Percentiles rank a stretch among this genome's conserved stretches.
Evolutionary conservation across 2,888 invertebrate genomes (phyloP).

Genomic region (Temnothorax ravouxi): DNA sequence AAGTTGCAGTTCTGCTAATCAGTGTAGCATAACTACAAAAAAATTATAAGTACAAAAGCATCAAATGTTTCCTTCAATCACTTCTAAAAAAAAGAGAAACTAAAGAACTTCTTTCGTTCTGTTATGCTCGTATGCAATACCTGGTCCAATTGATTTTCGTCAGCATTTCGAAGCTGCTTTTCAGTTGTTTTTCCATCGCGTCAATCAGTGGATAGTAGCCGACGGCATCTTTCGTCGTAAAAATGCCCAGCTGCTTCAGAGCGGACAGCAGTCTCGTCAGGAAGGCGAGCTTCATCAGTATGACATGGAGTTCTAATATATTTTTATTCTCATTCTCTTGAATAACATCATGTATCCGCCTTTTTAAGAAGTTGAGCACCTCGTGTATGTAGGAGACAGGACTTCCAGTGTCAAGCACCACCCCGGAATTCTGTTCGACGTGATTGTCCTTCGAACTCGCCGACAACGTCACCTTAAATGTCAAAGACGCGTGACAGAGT

Average conservation of each 20-base stretch:
- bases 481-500: conserved; percentile 30
- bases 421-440: neutral
- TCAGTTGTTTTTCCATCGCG: conserved; percentile 69
- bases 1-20: neutral
- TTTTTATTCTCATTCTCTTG: conserved; percentile 55
- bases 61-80: neutral
- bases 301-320: neutral
- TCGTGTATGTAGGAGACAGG: conserved; percentile 56
- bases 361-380: conserved; percentile 65
- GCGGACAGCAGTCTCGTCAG: conserved; percentile 77
- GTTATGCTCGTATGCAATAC: neutral
- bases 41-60: neutral
- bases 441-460: neutral
- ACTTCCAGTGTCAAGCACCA: neutral
- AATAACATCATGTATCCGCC: conserved; percentile 65
- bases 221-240: conserved; percentile 54
- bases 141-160: conserved; percentile 57
- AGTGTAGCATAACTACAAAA: neutral
- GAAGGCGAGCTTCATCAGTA: conserved; percentile 76
- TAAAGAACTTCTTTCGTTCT: neutral
- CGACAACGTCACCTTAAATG: neutral
- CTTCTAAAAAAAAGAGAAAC: neutral
- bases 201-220: conserved; percentile 58
- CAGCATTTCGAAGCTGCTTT: conserved; percentile 65
- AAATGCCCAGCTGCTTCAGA: conserved; percentile 73